Evolutionary conservation across 2,888 invertebrate genomes (phyloP), one percentile per base, ranked within the genome.

Genomic region (Alentia gelatinosa): DNA sequence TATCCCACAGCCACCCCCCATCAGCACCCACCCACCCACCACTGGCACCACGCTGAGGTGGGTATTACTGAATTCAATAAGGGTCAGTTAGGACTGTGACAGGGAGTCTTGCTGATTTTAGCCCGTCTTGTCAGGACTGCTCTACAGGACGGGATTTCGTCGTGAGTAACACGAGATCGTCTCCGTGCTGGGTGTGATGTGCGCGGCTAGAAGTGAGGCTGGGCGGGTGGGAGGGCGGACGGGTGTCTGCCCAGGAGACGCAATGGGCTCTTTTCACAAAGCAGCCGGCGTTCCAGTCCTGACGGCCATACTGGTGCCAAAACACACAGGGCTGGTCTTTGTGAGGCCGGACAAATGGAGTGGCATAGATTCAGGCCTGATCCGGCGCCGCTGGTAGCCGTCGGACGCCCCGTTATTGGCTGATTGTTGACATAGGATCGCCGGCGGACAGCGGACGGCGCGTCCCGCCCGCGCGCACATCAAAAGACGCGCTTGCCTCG

Each of bases 341-440:
- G 68, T 68, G 68, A 12, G 12, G 26, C 30, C 68, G 68, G 68
- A 68, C 68, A 68, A 68, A 68, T 79, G 79, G 79, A 39, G 79
- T 79, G 79, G 79, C 68, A 68, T 68, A 68, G 68, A 68, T 30
- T 68, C 33, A 68, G 68, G 30, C 26, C 33, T 68, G 68, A 68
- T 68, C 68, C 68, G 68, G 30, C 68, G 26, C 12, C 33, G 5
- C 30, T 30, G 19, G 63, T 12, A 63, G 83, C 5, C 4, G 39
- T 1, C 39, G 83, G n/a, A 19, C 9, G 5, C 40, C 4, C 30
- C 86, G 86, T 86, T 86, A 86, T 86, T 86, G 86, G 47, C 50
- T 86, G 86, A 86, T 86, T 86, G 86, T 86, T 86, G 86, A 86
- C 86, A 86, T 42, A 86, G 86, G 86, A 50, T 50, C 86, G 86